phyloP scores from a whole-genome alignment of 2,888 invertebrate genomes.

The Nycteola revayana region DNA sequence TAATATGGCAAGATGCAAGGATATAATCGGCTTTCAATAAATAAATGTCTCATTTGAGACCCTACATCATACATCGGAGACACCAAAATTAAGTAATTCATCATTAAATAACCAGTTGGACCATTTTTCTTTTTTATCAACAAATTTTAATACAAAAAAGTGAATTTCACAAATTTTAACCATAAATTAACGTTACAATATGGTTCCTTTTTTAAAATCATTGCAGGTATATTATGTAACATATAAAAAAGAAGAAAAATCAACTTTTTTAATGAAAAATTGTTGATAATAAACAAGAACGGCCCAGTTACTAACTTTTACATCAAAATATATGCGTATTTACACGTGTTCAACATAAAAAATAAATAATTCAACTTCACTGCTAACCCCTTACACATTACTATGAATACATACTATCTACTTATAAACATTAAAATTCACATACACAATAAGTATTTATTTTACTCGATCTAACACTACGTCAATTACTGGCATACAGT shows the following conservation, averaged over 20 bases:
- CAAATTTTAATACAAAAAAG: too few species aligned
- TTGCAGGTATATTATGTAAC: too few species aligned
- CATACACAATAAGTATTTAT: conserved; percentile 60
- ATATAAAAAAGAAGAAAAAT: too few species aligned
- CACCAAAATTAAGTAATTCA: conserved; percentile 54
- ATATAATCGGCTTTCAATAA: conserved; percentile 42
- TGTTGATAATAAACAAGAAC: too few species aligned
- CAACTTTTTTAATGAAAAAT: too few species aligned
- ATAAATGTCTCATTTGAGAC: conserved; percentile 63
- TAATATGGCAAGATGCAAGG: conserved; percentile 42
- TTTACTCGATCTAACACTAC: conserved; percentile 47
- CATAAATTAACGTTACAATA: too few species aligned
- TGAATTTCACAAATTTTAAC: too few species aligned
- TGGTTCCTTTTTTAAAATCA: too few species aligned
- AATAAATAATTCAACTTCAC: conserved; percentile 80
- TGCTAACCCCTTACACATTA: conserved; percentile 72
- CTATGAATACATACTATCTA: conserved; percentile 66
- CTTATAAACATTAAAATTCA: conserved; percentile 59
- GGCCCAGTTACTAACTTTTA: conserved; percentile 71
- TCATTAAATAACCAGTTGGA: conserved; percentile 73
- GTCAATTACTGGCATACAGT: conserved; percentile 75
- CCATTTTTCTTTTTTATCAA: too few species aligned
- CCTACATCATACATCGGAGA: conserved; percentile 49
- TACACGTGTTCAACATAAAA: conserved; percentile 79
- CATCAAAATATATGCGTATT: conserved; percentile 72